phyloP scores from a whole-genome alignment of 2,797 vertebrate genomes.

The Lutjanus campechanus region DNA sequence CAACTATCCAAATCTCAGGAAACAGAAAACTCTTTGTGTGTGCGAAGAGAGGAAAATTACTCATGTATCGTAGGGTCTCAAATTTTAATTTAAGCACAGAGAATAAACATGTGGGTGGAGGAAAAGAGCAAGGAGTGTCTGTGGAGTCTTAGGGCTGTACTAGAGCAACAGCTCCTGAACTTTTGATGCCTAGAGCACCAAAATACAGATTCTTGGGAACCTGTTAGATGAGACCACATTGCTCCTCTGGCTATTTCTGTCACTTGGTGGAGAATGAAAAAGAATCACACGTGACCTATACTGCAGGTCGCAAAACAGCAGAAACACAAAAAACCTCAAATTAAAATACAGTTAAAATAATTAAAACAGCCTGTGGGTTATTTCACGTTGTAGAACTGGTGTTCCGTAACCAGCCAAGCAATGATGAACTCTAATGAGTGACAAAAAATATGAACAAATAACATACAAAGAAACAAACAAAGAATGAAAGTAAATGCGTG shows the following conservation, averaged over 20 bases:
- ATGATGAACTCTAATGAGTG: neutral
- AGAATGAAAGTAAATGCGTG: neutral
- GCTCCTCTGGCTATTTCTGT: neutral
- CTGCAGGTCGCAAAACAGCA: neutral
- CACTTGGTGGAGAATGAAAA: neutral
- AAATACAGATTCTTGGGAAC: slow-evolving; percentile 2
- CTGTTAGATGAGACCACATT: neutral
- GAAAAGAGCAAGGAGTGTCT: neutral
- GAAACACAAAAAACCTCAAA: neutral
- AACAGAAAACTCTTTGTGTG: slow-evolving; percentile 21
- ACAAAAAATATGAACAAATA: neutral
- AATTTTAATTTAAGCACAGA: slow-evolving; percentile 24
- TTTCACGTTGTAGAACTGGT: neutral
- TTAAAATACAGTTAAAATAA: neutral
- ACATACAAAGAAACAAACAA: neutral
- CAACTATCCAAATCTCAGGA: slow-evolving; percentile 11
- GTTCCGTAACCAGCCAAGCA: neutral
- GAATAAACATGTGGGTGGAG: slow-evolving; percentile 15
- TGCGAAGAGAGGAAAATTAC: slow-evolving; percentile 1
- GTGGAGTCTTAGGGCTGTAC: neutral
- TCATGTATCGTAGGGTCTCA: slow-evolving; percentile 11
- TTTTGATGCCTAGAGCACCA: neutral
- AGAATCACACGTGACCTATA: neutral
- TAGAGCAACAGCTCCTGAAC: neutral
- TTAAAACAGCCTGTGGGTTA: no score